Evolutionary conservation across 2,888 invertebrate species (phyloP), one percentile per base, ranked within the genome.

Genomic region (Junonia oenone): DNA sequence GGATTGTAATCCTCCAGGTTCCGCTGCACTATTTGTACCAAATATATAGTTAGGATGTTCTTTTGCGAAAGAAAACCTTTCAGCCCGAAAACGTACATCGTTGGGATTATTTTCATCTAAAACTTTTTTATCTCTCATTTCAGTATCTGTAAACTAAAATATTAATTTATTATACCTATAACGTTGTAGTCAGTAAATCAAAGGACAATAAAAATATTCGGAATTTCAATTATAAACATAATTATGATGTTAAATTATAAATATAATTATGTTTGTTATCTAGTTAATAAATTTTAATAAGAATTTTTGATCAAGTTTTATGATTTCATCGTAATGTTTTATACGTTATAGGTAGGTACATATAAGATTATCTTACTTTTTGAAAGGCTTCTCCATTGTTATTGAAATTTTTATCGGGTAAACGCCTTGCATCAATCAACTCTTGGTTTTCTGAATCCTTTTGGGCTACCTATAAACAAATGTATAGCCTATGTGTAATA

Each of bases 131-230:
- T 52, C 52, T 33, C 33, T 48, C n/a, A 38, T 6, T 40, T 53
- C 38, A 13, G 15, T 48, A 33, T 54, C 56, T 50, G 56, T 40
- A 51, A 61, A 26, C 58, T 61, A 37, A 14, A 52, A 15, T 15
- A n/a, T 3, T n/a, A n/a, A 29, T 6, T 29, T 31, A 31, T 9
- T 33, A n/a, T n/a, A n/a, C n/a, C n/a, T n/a, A n/a, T n/a, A n/a
- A n/a, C n/a, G n/a, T n/a, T n/a, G n/a, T n/a, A n/a, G n/a, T n/a
- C n/a, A n/a, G n/a, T n/a, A n/a, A n/a, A n/a, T n/a, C n/a, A n/a
- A n/a, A n/a, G n/a, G n/a, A n/a, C n/a, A n/a, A n/a, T n/a, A n/a
- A n/a, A n/a, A n/a, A n/a, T n/a, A n/a, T n/a, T n/a, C n/a, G n/a
- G n/a, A n/a, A n/a, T n/a, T n/a, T n/a, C n/a, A n/a, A n/a, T n/a